phyloP scores from a whole-genome alignment of 2,113 vertebrate genomes.

The Dasyornis broadbenti region DNA sequence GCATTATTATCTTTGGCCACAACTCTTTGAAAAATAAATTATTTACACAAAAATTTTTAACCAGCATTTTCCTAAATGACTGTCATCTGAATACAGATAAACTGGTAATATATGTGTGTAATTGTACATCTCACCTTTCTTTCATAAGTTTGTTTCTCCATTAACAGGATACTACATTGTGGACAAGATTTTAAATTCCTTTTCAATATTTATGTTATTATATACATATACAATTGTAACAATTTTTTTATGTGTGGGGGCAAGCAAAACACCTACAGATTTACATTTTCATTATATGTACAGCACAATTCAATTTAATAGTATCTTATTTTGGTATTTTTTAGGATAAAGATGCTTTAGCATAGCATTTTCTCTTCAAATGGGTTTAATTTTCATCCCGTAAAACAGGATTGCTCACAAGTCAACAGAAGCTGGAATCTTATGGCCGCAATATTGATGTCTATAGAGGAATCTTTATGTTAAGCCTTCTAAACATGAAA shows the following conservation, averaged over 20 bases:
- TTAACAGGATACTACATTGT: neutral
- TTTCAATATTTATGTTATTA: neutral
- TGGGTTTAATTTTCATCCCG: neutral
- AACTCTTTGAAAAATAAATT: neutral
- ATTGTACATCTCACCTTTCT: neutral
- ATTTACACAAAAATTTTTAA: neutral
- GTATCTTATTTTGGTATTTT: neutral
- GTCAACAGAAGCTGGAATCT: neutral
- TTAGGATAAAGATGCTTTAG: neutral
- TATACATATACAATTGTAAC: neutral
- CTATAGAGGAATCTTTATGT: neutral
- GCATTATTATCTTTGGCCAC: neutral
- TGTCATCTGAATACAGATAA: neutral
- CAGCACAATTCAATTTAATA: neutral
- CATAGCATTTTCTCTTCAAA: neutral
- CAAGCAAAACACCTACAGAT: neutral
- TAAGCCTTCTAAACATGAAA: neutral
- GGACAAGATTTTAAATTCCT: neutral
- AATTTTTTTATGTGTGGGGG: neutral
- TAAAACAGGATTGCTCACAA: neutral
- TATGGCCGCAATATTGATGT: rapidly evolving
- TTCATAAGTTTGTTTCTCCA: neutral
- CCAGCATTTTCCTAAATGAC: neutral
- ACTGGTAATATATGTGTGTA: neutral
- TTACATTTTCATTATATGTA: neutral